These are phyloP conservation scores for Brotogeris chrysoptera DNA, from an alignment of 2,797 vertebrate species.

Conservation along the genomic window DNA sequence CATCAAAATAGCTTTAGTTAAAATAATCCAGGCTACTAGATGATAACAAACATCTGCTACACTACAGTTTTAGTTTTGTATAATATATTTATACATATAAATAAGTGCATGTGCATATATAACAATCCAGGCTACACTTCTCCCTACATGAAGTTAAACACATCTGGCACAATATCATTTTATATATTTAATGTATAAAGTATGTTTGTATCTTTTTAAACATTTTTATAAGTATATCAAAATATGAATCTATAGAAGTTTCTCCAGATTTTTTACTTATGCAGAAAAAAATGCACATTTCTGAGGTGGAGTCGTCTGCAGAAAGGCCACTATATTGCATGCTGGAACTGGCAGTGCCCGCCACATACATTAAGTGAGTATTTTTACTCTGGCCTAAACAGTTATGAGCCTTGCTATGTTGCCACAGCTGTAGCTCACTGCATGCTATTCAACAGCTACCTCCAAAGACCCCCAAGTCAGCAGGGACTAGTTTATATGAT, in stretches of 20 bases:
- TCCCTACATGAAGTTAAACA: neutral
- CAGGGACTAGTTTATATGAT: neutral
- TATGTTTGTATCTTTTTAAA: neutral
- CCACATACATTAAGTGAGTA: neutral
- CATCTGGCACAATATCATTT: neutral
- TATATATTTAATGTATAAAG: neutral
- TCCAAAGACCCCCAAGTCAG: rapidly evolving
- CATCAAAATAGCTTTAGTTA: neutral
- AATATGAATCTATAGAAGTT: neutral
- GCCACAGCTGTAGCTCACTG: neutral
- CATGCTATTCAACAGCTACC: rapidly evolving
- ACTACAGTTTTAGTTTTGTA: neutral
- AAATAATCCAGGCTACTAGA: neutral
- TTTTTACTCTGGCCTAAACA: neutral
- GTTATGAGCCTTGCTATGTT: neutral
- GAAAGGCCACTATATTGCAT: neutral
- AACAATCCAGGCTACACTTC: neutral
- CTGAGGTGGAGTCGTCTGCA: neutral
- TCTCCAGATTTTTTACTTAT: neutral
- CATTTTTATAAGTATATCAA: neutral
- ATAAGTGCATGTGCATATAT: neutral
- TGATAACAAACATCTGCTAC: neutral
- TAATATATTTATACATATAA: neutral
- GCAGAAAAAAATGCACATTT: neutral
- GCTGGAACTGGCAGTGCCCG: neutral